phyloP scores from a whole-genome alignment of 2,888 invertebrate genomes.

The Cheilosia scutellata region DNA sequence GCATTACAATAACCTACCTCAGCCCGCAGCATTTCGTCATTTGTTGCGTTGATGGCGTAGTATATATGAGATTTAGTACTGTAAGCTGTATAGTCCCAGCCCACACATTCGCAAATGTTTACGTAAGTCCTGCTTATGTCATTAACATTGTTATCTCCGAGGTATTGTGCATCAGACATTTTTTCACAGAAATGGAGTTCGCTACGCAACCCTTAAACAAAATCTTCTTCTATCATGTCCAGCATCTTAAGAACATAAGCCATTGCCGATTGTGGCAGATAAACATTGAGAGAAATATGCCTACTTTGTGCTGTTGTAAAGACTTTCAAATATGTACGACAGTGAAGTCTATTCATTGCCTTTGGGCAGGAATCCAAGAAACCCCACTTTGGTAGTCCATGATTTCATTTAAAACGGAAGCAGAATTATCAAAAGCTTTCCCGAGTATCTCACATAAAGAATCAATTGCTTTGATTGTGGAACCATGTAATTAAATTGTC shows the following conservation, averaged over 20 bases:
- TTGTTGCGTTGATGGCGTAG: background rate
- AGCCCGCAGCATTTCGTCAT: too few species aligned
- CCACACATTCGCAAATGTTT: background rate
- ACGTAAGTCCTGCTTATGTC: background rate
- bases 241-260: constrained; percentile 14
- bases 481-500: constrained; percentile 61
- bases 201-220: background rate
- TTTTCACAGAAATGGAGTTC: background rate
- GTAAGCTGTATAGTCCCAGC: background rate
- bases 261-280: constrained; percentile 19
- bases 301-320: background rate
- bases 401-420: constrained; percentile 45
- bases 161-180: background rate
- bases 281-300: constrained; percentile 36
- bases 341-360: constrained; percentile 4
- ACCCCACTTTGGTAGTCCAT: constrained; percentile 24
- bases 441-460: constrained; percentile 47
- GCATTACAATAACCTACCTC: too few species aligned
- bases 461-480: constrained; percentile 62
- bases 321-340: constrained; percentile 19
- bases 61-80: background rate
- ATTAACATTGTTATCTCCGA: constrained; percentile 6
- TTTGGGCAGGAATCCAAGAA: background rate
- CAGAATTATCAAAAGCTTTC: constrained; percentile 27
- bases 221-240: constrained; percentile 11